Conservation (phyloP, 1,140 invertebrate species). For the Drosophila cardini region DNA sequence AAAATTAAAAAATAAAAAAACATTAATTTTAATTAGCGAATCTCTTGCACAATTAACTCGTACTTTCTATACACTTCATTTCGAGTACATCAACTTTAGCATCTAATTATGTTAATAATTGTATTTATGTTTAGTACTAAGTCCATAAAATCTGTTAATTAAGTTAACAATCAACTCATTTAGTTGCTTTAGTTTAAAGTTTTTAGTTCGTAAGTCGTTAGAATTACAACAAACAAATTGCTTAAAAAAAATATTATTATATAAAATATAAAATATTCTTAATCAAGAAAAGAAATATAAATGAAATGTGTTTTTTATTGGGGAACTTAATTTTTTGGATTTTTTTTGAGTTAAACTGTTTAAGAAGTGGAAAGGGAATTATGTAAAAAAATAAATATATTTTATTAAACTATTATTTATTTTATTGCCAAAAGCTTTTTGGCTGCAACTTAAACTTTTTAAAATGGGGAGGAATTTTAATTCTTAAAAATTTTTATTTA, state of each 20-base stretch:
- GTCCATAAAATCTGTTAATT: slow-evolving; percentile 1
- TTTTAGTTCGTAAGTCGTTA: slow-evolving; percentile 46
- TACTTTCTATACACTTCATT: slow-evolving; percentile 40
- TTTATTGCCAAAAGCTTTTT: too few species aligned
- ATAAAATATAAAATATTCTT: slow-evolving; percentile 80
- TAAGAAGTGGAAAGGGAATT: too few species aligned
- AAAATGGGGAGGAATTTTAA: too few species aligned
- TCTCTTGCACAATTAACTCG: slow-evolving; percentile 55
- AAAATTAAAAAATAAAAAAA: slow-evolving; percentile 13
- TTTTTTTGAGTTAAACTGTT: too few species aligned
- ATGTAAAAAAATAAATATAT: too few species aligned
- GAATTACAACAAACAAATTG: slow-evolving; percentile 40
- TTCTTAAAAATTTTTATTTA: too few species aligned
- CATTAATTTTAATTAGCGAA: slow-evolving; percentile 76
- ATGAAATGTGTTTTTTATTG: slow-evolving; percentile 17
- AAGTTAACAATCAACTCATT: slow-evolving; percentile 34
- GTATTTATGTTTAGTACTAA: slow-evolving; percentile 45
- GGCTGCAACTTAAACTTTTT: too few species aligned
- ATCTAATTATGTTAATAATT: slow-evolving; percentile 56
- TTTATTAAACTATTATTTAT: too few species aligned
- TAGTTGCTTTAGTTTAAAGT: slow-evolving; percentile 59
- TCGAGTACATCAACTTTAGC: slow-evolving; percentile 59
- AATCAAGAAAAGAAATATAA: slow-evolving; percentile 53
- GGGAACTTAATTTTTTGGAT: too few species aligned
- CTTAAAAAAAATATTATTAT: slow-evolving; percentile 68